Percentiles rank a stretch among this genome's conserved stretches.
phyloP scores from a whole-genome alignment of 2,797 vertebrate species.

The Falco berigora region DNA sequence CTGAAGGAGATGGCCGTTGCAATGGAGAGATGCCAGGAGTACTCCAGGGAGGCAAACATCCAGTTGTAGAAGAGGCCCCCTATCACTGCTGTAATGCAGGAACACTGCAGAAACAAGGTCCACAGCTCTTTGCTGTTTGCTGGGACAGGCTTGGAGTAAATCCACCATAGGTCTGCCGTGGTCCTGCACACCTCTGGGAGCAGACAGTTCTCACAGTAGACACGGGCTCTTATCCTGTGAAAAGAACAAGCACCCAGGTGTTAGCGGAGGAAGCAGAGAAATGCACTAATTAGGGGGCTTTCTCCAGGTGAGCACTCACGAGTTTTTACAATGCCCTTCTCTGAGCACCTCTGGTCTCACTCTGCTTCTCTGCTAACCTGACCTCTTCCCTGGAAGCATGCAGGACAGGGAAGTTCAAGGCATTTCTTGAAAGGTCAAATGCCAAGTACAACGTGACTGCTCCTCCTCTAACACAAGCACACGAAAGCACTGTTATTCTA shows the following conservation, averaged over 20 bases:
- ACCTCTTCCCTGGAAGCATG: background rate
- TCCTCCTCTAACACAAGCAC: background rate
- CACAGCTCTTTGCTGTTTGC: constrained; percentile 68
- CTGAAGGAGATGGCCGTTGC: constrained; percentile 65
- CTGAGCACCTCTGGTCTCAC: background rate
- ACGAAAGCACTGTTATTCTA: background rate
- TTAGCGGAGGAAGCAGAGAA: background rate
- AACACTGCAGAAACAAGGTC: constrained; percentile 78
- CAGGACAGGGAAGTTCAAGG: background rate
- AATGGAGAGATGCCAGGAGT: constrained; percentile 46
- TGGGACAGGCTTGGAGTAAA: constrained; percentile 80
- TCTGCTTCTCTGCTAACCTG: background rate
- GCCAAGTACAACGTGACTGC: background rate
- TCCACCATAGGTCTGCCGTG: constrained; percentile 67
- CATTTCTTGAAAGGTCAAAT: background rate
- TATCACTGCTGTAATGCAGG: constrained; percentile 57
- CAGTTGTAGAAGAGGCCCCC: constrained; percentile 79
- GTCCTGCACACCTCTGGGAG: background rate
- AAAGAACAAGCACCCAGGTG: background rate
- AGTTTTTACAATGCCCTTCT: background rate
- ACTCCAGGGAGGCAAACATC: constrained; percentile 78
- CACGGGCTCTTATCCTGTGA: background rate
- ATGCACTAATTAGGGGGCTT: background rate
- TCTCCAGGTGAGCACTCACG: background rate
- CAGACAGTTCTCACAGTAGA: background rate